These are phyloP conservation scores for Mormoops blainvillei DNA, from an alignment of 2,113 vertebrate genomes.

Conservation along the genomic window DNA sequence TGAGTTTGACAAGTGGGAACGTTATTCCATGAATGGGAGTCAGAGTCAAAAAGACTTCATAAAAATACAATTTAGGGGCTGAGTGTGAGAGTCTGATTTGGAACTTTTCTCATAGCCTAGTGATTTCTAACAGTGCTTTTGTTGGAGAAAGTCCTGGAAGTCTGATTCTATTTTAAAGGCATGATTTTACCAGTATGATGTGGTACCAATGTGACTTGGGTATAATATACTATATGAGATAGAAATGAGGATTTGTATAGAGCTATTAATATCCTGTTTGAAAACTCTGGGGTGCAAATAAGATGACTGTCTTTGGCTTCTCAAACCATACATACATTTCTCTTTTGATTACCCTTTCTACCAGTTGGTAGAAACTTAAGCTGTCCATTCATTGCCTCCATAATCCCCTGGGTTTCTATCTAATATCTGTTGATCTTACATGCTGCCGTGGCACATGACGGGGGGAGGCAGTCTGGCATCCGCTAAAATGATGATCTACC, in stretches of 20 bases:
- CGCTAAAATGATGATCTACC: neutral
- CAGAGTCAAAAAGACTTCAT: neutral
- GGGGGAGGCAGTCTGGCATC: neutral
- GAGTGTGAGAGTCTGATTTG: neutral
- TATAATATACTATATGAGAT: neutral
- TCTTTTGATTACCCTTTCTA: neutral
- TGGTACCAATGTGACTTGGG: neutral
- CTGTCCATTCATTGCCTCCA: neutral
- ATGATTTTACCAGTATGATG: neutral
- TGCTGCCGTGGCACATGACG: neutral
- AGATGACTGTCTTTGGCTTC: neutral
- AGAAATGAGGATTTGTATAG: neutral
- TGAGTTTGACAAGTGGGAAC: neutral
- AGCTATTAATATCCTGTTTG: neutral
- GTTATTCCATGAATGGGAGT: neutral
- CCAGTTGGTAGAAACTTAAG: neutral
- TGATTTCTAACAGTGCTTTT: neutral
- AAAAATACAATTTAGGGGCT: neutral
- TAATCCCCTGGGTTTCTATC: neutral
- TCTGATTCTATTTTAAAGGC: neutral
- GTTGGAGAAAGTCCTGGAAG: neutral
- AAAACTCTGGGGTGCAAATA: neutral
- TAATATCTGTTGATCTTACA: neutral
- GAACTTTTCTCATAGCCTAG: neutral
- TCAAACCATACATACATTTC: neutral